Percentiles rank a stretch among this genome's conserved stretches.
phyloP scores from a whole-genome alignment of 2,797 vertebrate species.

The Psittacula echo region DNA sequence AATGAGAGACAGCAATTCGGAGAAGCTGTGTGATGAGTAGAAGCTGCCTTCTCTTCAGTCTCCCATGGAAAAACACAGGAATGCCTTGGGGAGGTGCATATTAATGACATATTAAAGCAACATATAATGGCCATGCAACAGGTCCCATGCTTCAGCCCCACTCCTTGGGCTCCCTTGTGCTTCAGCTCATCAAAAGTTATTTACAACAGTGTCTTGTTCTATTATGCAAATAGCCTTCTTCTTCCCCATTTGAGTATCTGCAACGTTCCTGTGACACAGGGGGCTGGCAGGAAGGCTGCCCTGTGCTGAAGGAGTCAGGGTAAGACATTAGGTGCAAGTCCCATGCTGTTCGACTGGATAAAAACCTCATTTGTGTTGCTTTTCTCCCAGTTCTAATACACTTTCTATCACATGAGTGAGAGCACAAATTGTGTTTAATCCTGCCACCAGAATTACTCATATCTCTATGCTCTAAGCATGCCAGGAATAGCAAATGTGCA shows the following conservation, averaged over 20 bases:
- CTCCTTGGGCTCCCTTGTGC: background rate
- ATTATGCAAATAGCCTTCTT: background rate
- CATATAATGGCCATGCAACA: background rate
- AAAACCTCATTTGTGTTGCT: background rate
- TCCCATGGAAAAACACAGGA: background rate
- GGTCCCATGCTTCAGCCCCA: background rate
- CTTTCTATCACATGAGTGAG: background rate
- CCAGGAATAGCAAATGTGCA: background rate
- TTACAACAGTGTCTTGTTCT: background rate
- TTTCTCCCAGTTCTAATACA: background rate
- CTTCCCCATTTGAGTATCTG: background rate
- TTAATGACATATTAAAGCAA: background rate
- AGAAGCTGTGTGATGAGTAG: background rate
- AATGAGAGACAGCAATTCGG: background rate
- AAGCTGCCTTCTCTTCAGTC: background rate
- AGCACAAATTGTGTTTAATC: conserved; percentile 28
- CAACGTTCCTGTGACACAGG: accelerated
- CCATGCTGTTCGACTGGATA: background rate
- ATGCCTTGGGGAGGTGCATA: background rate
- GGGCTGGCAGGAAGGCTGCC: background rate
- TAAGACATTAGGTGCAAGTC: background rate
- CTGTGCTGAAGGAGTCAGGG: background rate
- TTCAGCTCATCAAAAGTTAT: background rate
- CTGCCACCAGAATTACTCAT: background rate
- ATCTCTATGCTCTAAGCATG: background rate